Percentiles rank a stretch among this genome's conserved stretches.
Evolutionary conservation across 2,888 invertebrate genomes (phyloP).

Genomic region (Poecilobothrus nobilitatus): DNA sequence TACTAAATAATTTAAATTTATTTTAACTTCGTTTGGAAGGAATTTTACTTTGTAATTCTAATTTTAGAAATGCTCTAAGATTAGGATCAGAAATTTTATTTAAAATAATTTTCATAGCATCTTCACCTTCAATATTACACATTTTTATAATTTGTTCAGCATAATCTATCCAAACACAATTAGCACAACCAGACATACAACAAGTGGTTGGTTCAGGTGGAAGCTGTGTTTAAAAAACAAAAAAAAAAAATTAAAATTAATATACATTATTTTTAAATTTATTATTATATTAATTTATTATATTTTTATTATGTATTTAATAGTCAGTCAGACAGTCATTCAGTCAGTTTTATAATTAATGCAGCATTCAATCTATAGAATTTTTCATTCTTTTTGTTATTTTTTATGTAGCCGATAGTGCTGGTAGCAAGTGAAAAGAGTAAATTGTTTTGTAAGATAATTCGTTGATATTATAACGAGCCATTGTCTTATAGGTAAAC

Average conservation of each 20-base stretch:
- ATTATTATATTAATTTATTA: too few relatives aligned
- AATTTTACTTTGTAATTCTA: constrained; percentile 54
- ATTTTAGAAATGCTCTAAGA: constrained; percentile 69
- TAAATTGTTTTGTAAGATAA: too few relatives aligned
- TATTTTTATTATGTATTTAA: too few relatives aligned
- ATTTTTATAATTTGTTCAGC: constrained; percentile 65
- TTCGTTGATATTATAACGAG: too few relatives aligned
- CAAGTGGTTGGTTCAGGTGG: constrained; percentile 65
- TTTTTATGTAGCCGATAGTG: too few relatives aligned
- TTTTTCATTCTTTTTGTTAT: too few relatives aligned
- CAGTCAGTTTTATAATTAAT: too few relatives aligned
- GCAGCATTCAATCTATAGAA: too few relatives aligned
- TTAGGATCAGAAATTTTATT: constrained; percentile 70
- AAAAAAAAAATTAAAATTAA: background rate
- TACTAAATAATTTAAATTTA: background rate
- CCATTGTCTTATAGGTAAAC: too few relatives aligned
- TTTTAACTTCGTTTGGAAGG: background rate
- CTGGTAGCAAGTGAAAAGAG: too few relatives aligned
- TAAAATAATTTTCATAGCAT: constrained; percentile 60
- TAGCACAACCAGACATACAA: constrained; percentile 85
- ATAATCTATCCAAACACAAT: constrained; percentile 89
- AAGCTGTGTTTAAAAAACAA: constrained; percentile 30
- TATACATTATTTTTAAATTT: background rate
- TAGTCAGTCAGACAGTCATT: too few relatives aligned
- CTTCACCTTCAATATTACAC: constrained; percentile 58